Percentiles rank a stretch among this genome's conserved stretches.
phyloP scores from a whole-genome alignment of 2,797 vertebrate genomes.

The Rallus crepitans region DNA sequence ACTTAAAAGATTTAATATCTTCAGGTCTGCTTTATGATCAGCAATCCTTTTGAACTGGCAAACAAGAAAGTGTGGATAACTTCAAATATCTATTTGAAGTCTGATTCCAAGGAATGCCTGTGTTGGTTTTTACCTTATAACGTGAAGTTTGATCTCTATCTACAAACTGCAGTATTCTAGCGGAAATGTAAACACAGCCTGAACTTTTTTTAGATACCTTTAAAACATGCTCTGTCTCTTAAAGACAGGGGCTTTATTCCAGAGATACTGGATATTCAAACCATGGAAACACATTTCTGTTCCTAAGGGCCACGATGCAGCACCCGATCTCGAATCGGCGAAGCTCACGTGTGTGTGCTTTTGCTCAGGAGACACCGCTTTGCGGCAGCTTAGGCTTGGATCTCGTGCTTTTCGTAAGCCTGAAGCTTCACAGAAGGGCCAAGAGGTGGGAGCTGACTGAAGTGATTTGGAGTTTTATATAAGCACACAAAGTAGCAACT shows the following conservation, averaged over 20 bases:
- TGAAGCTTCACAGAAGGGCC: neutral
- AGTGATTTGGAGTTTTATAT: constrained; percentile 23
- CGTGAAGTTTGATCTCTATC: constrained; percentile 24
- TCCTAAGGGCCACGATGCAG: neutral
- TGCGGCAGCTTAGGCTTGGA: neutral
- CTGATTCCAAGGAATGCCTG: constrained; percentile 1
- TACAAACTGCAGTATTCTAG: neutral
- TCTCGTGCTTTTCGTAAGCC: neutral
- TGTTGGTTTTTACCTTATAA: constrained; percentile 34
- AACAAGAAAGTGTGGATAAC: constrained; percentile 1
- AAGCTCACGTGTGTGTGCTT: neutral
- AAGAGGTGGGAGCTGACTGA: neutral
- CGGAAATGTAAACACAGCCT: neutral
- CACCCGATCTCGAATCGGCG: neutral
- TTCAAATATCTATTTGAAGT: constrained; percentile 56
- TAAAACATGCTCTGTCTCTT: neutral
- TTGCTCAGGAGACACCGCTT: neutral
- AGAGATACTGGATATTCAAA: neutral
- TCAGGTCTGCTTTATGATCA: constrained; percentile 27
- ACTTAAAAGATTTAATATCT: constrained; percentile 6
- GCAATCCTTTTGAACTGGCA: neutral
- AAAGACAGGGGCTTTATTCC: neutral
- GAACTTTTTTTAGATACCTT: neutral
- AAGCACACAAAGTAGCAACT: constrained; percentile 46
- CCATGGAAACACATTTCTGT: neutral